Evolutionary conservation across 1,140 invertebrate genomes (phyloP).

Genomic region (Hyphantria cunea): DNA sequence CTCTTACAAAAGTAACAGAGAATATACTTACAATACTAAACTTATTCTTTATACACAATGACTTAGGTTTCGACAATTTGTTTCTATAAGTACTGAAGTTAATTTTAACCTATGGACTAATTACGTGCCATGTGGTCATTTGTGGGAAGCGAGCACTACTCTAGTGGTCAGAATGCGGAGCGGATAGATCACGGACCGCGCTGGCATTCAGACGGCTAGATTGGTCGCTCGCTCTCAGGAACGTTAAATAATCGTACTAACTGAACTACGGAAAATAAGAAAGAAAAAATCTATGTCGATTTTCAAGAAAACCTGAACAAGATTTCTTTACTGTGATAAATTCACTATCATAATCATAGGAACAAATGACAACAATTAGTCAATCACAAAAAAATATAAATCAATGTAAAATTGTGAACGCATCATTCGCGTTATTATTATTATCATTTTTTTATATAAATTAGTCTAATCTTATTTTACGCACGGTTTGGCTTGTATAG

Average conservation of each 20-base stretch:
- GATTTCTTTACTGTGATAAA: conserved; percentile 61
- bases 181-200: not conserved
- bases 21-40: conserved; percentile 76
- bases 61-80: conserved; percentile 81
- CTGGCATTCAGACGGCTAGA: conserved; percentile 36
- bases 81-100: conserved; percentile 79
- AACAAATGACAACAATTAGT: conserved; percentile 80
- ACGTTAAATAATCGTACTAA: conserved; percentile 49
- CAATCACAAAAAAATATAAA: conserved; percentile 75
- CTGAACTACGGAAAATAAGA: conserved; percentile 50
- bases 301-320: conserved; percentile 79
- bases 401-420: conserved; percentile 73
- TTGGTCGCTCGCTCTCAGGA: conserved; percentile 54
- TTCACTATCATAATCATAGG: conserved; percentile 77
- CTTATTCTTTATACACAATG: conserved; percentile 81
- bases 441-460: conserved; percentile 54
- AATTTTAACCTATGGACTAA: conserved; percentile 77
- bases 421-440: conserved; percentile 59
- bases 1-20: conserved; percentile 76
- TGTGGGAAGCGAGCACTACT: conserved; percentile 45
- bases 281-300: conserved; percentile 76
- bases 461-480: conserved; percentile 75
- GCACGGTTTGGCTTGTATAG: conserved; percentile 76
- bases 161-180: conserved; percentile 33
- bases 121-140: conserved; percentile 67